Evolutionary conservation across 2,888 invertebrate species (phyloP), one percentile per base, ranked within the genome.

Genomic region (Pammene aurita): DNA sequence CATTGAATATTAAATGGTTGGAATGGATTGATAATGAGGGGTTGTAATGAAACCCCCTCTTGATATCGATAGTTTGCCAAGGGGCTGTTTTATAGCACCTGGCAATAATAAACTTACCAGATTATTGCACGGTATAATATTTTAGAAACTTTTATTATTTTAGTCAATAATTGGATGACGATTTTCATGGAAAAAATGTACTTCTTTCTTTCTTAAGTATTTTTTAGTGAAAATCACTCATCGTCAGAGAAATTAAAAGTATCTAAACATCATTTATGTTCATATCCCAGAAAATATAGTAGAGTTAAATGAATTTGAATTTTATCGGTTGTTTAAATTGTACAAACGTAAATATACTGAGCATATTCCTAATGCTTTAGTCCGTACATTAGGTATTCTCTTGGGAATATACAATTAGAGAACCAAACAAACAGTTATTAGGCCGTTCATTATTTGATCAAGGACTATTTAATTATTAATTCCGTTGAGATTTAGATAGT

Each of bases 1-100:
- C 46, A 69, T 69, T 69, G 58, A 64, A 60, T 48, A 69, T 64
- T 55, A 65, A 65, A 64, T 48, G 57, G 38, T 38, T 26, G 63
- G 63, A 63, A 63, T 54, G 35, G 55, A 55, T 65, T 60, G 52
- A n/a, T 48, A 54, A 54, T 41, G 55, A 48, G 48, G 46, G 65
- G 54, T 10, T 57, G 68, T 69, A 68, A 58, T 68, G 63, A 9
- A 64, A 44, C 68, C 62, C 63, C 54, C 44, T 44, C 63, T 64
- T 68, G 57, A 44, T 44, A 52, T 18, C 64, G 54, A 69, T 69
- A 60, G 69, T 65, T 65, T 44, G 44, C 35, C 50, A 52, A 50
- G 18, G 44, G 46, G 41, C 16, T 26, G 52, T 26, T 11, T 57
- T 16, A 48, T 41, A 13, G 44, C 68, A 68, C 68, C 68, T 64